Percentiles rank a stretch among this genome's conserved stretches.
These are phyloP conservation scores for Calephelis perditalis DNA, from an alignment of 2,888 invertebrate genomes.

Conservation along the genomic window DNA sequence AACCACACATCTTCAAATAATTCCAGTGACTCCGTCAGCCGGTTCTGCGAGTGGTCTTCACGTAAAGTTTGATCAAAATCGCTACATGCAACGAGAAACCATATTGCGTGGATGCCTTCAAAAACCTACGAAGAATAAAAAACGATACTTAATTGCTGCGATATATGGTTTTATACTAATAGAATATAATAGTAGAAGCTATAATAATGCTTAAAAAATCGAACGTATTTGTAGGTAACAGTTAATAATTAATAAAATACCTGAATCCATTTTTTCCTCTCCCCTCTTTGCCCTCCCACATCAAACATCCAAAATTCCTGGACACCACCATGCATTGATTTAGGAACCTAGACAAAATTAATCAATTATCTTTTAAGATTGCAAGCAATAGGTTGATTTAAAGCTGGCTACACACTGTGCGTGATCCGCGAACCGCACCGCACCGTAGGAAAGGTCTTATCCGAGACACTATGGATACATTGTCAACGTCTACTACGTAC, in stretches of 20 bases:
- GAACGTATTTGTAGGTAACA: too few relatives aligned
- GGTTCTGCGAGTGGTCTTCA: slow-evolving; percentile 83
- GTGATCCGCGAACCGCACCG: too few relatives aligned
- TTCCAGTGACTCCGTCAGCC: slow-evolving; percentile 83
- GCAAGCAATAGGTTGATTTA: too few relatives aligned
- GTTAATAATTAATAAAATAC: slow-evolving; percentile 38
- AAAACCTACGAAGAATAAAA: slow-evolving; percentile 76
- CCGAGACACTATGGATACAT: too few relatives aligned
- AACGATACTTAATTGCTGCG: too few relatives aligned
- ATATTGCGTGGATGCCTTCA: slow-evolving; percentile 88
- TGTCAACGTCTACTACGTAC: too few relatives aligned
- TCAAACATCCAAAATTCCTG: slow-evolving; percentile 90
- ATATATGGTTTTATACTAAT: too few relatives aligned
- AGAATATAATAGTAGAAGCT: too few relatives aligned
- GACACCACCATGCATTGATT: slow-evolving; percentile 82
- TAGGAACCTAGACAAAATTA: slow-evolving; percentile 69
- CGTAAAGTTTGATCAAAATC: slow-evolving; percentile 87
- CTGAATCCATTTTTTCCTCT: slow-evolving; percentile 90
- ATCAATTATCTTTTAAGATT: neutral
- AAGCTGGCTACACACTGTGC: too few relatives aligned
- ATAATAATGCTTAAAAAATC: too few relatives aligned
- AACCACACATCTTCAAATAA: slow-evolving; percentile 88
- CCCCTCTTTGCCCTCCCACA: slow-evolving; percentile 90
- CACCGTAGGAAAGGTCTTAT: too few relatives aligned
- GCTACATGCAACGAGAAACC: slow-evolving; percentile 88